Conservation (phyloP, 2,888 invertebrate species). For the Euspilapteryx auroguttella region DNA sequence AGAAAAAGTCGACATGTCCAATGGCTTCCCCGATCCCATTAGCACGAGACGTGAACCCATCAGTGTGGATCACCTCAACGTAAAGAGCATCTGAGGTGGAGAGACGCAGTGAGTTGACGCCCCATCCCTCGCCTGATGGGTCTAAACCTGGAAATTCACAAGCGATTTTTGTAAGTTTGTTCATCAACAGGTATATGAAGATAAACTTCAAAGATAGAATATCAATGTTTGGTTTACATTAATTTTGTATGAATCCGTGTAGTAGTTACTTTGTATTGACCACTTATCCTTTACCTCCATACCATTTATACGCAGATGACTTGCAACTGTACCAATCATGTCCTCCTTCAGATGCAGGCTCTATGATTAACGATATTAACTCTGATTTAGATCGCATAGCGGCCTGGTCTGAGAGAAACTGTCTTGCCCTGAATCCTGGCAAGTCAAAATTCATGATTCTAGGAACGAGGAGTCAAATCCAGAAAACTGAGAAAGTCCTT, state of each 20-base stretch:
- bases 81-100: slow-evolving; percentile 10
- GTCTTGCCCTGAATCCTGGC: background rate
- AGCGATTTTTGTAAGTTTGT: too few relatives aligned
- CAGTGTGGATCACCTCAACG: slow-evolving; percentile 13
- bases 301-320: background rate
- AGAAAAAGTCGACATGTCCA: slow-evolving; percentile 6
- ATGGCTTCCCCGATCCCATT: slow-evolving; percentile 6
- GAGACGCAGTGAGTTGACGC: slow-evolving; percentile 1
- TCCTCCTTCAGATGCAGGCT: background rate
- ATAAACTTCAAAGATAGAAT: too few relatives aligned
- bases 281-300: too few relatives aligned
- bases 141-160: too few relatives aligned
- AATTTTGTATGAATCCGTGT: too few relatives aligned
- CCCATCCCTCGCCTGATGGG: background rate
- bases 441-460: background rate
- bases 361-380: background rate
- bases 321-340: background rate
- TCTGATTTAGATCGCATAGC: background rate
- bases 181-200: too few relatives aligned
- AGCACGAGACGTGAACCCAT: slow-evolving; percentile 6
- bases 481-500: too few relatives aligned
- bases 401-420: background rate
- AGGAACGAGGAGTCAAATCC: background rate
- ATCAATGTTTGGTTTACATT: too few relatives aligned
- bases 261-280: too few relatives aligned